phyloP scores from a whole-genome alignment of 2,888 invertebrate genomes.

The Subacronicta megacephala region DNA sequence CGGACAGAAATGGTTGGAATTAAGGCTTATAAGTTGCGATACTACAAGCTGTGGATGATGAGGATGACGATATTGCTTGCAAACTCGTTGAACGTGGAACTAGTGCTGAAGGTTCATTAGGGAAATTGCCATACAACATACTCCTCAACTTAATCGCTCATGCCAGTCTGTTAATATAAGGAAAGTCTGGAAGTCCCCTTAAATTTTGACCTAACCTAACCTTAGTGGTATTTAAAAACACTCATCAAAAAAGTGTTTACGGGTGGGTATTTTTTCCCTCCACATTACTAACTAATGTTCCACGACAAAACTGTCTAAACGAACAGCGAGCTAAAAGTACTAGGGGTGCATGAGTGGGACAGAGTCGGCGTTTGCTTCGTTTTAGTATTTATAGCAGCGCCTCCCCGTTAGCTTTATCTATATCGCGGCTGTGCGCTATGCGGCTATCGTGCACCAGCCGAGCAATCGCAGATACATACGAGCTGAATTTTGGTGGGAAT shows the following conservation, averaged over 20 bases:
- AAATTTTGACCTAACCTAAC: too few species aligned
- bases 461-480: constrained; percentile 76
- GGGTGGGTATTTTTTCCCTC: neutral
- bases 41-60: too few species aligned
- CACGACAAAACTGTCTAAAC: constrained; percentile 25
- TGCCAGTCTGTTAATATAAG: neutral
- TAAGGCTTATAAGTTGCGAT: too few species aligned
- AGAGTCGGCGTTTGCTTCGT: constrained; percentile 51
- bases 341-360: constrained; percentile 64
- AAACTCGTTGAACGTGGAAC: too few species aligned
- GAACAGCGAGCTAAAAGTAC: constrained; percentile 26
- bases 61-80: too few species aligned
- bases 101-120: too few species aligned
- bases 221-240: neutral
- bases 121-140: too few species aligned
- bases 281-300: neutral
- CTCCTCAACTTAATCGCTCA: too few species aligned
- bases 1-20: too few species aligned
- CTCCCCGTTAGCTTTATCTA: constrained; percentile 86
- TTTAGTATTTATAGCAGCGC: constrained; percentile 79
- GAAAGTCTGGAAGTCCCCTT: too few species aligned
- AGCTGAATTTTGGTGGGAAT: constrained; percentile 53
- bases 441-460: constrained; percentile 77
- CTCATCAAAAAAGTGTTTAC: neutral
- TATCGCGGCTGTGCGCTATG: constrained; percentile 83